phyloP scores from a whole-genome alignment of 1,140 invertebrate species.

The Mycetomoellerius zeteki region DNA sequence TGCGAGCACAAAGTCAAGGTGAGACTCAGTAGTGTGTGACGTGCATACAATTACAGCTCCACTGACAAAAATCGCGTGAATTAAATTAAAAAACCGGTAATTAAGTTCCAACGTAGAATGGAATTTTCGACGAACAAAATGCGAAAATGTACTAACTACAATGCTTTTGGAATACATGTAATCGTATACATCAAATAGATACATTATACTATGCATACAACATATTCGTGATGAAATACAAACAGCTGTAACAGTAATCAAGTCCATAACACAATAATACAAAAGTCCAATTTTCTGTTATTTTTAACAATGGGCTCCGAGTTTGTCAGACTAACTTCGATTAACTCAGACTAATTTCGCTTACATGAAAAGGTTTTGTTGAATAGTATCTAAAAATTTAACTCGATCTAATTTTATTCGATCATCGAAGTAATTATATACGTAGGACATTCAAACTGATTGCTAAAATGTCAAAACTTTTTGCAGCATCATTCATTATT shows the following conservation, averaged over 20 bases:
- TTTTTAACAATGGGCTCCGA: conserved; percentile 30
- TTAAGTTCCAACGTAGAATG: not conserved
- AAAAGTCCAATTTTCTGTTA: conserved; percentile 35
- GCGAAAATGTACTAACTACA: not conserved
- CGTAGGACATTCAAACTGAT: too few species aligned
- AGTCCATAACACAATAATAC: conserved; percentile 13
- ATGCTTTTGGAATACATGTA: not conserved
- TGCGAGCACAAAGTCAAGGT: conserved; percentile 7
- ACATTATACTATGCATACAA: conserved; percentile 31
- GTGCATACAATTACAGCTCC: conserved; percentile 9
- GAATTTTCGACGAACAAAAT: not conserved
- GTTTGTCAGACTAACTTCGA: not conserved
- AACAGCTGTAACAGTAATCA: conserved; percentile 21
- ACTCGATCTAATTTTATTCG: too few species aligned
- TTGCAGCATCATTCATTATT: too few species aligned
- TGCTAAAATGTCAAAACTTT: too few species aligned
- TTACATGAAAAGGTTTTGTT: too few species aligned
- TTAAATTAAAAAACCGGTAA: conserved; percentile 17
- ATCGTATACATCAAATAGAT: not conserved
- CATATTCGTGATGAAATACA: conserved; percentile 2
- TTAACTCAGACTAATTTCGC: not conserved
- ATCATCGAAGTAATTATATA: too few species aligned
- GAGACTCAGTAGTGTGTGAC: not conserved
- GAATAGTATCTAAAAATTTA: too few species aligned
- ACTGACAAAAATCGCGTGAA: conserved; percentile 13